Evolutionary conservation across 2,797 vertebrate genomes (phyloP).

Genomic region (Tenualosa thibaudeaui): DNA sequence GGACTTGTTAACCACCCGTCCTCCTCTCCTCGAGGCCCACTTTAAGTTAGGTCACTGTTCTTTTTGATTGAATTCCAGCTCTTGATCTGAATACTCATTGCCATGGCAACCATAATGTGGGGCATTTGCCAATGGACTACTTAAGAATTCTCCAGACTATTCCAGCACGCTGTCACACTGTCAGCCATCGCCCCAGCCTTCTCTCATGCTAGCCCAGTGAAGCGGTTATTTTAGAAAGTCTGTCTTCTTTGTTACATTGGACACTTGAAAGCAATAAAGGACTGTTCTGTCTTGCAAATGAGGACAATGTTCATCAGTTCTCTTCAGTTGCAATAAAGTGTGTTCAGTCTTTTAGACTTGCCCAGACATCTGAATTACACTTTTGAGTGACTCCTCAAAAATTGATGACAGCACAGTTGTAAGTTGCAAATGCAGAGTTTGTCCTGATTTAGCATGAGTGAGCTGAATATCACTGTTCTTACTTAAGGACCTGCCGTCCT

Average conservation of each 20-base stretch:
- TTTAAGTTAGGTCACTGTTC: conserved; percentile 66
- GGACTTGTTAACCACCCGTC: neutral
- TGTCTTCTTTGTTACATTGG: conserved; percentile 1
- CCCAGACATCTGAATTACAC: neutral
- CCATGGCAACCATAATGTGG: conserved; percentile 75
- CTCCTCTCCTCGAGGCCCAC: neutral
- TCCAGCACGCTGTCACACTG: conserved; percentile 61
- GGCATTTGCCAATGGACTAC: conserved; percentile 61
- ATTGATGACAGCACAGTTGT: neutral
- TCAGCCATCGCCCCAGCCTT: conserved; percentile 9
- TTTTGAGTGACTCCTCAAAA: neutral
- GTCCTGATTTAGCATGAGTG: neutral
- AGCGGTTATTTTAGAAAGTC: conserved; percentile 1
- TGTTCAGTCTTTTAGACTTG: neutral
- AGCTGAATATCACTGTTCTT: neutral
- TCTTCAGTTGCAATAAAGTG: neutral
- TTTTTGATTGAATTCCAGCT: conserved; percentile 59
- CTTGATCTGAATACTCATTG: conserved; percentile 58
- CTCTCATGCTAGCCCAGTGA: neutral
- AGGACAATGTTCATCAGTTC: neutral
- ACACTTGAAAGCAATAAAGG: neutral
- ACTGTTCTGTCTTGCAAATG: neutral
- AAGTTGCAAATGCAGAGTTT: neutral
- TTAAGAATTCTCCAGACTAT: conserved; percentile 70
- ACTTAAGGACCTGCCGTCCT: neutral